Base-by-base conservation (phyloP, 2,113 vertebrate species). In the Cathartes aura region DNA sequence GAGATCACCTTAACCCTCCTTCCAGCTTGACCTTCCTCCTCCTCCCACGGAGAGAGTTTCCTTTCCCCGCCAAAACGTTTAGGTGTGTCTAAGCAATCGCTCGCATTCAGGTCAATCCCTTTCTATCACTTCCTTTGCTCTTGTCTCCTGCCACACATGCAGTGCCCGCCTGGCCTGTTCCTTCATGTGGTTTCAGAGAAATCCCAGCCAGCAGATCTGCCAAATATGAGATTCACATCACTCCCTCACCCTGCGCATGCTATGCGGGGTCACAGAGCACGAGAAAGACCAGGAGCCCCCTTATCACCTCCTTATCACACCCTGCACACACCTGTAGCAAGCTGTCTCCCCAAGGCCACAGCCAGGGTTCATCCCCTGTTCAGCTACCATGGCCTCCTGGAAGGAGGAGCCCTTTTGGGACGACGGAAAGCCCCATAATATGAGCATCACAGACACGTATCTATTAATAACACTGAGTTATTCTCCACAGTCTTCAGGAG, bases 361-460 rank as follows among this genome's bases (percentile, higher is more conserved):
- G 14, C 56, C 24, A 2, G 40, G 23, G 36, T 12, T 59, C 71
- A 38, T 10, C 23, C 52, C 47, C 60, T n/a, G 7, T 24, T 20
- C 18, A 36, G 36, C 52, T n/a, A 2, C 70, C 2, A 0, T 11
- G 19, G 24, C 20, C 63, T 72, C 45, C 20, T 42, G 45, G 18
- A 60, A 90, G 73, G 40, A 73, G 82, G 22, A 90, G 45, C 23
- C 27, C 18, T 78, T 79, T 4, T 4, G 70, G 55, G 47, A 81
- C 0, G 0, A 48, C 0, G 1, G 74, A 74, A 93, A 40, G 27
- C 27, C 40, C 23, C 3, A 0, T 6, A 26, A 34, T 6, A 42
- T 1, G 5, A 87, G 23, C 53, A 47, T 12, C 22, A 27, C 2
- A 0, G 56, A 36, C 55, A 90, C 0, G 0, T 6, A 23, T 30